Percentiles rank a stretch among this genome's conserved stretches.
phyloP scores from a whole-genome alignment of 2,113 vertebrate genomes.

The Brachyhypopomus gauderio region DNA sequence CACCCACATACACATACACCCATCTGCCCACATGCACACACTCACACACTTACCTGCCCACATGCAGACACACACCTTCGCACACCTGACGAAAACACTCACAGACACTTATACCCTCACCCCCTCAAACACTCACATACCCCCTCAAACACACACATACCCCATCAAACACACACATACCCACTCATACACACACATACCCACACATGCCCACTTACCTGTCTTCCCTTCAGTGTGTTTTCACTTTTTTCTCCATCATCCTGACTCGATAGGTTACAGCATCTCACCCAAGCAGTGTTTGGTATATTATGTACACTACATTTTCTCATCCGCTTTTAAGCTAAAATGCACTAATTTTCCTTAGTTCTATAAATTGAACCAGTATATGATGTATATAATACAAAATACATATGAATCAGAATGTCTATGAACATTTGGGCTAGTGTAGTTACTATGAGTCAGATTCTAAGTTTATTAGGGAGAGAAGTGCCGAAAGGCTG shows the following conservation, averaged over 20 bases:
- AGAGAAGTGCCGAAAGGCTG: not conserved
- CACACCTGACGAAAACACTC: not conserved
- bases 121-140: not conserved
- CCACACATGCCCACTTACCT: not conserved
- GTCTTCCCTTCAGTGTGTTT: not conserved
- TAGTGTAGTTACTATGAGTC: not conserved
- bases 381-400: too few species aligned
- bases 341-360: not conserved
- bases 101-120: not conserved
- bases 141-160: conserved; percentile 18
- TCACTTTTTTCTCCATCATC: not conserved
- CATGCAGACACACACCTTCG: not conserved
- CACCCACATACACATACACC: conserved; percentile 10
- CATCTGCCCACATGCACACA: not conserved
- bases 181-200: not conserved
- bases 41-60: not conserved
- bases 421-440: not conserved
- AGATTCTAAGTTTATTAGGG: not conserved
- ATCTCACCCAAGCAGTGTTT: not conserved
- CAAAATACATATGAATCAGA: too few species aligned
- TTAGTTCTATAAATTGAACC: too few species aligned
- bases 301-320: not conserved
- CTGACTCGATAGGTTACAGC: not conserved
- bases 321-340: not conserved
- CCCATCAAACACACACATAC: not conserved